A percentile compares a stretch with the other conserved stretches of the same genome.
These are phyloP conservation scores for Phortica variegata DNA, from an alignment of 1,140 invertebrate genomes.

Conservation along the genomic window DNA sequence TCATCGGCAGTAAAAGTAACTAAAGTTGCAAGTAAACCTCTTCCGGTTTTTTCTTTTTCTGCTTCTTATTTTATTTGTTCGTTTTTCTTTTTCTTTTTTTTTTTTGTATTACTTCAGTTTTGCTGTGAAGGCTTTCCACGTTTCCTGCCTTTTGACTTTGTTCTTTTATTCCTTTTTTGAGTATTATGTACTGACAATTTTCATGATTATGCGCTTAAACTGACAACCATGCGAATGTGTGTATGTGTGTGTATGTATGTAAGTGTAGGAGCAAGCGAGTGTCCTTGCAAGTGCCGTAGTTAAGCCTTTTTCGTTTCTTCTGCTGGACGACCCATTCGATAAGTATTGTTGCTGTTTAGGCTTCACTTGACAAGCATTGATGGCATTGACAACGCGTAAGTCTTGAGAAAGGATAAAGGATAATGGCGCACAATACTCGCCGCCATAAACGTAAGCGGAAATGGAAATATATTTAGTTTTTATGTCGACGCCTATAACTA, in stretches of 20 bases:
- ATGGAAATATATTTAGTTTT: too few species aligned
- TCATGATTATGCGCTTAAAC: conserved; percentile 49
- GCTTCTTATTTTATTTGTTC: too few species aligned
- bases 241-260: conserved; percentile 16
- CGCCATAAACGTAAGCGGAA: too few species aligned
- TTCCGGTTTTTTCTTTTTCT: too few species aligned
- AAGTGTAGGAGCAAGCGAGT: conserved; percentile 29
- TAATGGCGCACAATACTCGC: too few species aligned
- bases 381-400: conserved; percentile 35
- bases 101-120: too few species aligned
- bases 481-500: too few species aligned
- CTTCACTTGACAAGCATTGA: conserved; percentile 42
- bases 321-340: conserved; percentile 30
- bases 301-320: conserved; percentile 50
- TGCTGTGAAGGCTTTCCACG: conserved; percentile 34
- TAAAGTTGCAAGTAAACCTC: conserved; percentile 51
- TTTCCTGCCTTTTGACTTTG: conserved; percentile 18
- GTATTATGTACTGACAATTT: conserved; percentile 54
- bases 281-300: conserved; percentile 44
- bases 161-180: conserved; percentile 18
- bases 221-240: not conserved
- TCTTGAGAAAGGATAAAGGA: too few species aligned
- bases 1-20: conserved; percentile 30
- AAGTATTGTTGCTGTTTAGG: conserved; percentile 21
- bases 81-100: too few species aligned